Evolutionary conservation across 1,140 invertebrate species (phyloP), one percentile per base, ranked within the genome.

Genomic region (Drosophila pseudoananassae): DNA sequence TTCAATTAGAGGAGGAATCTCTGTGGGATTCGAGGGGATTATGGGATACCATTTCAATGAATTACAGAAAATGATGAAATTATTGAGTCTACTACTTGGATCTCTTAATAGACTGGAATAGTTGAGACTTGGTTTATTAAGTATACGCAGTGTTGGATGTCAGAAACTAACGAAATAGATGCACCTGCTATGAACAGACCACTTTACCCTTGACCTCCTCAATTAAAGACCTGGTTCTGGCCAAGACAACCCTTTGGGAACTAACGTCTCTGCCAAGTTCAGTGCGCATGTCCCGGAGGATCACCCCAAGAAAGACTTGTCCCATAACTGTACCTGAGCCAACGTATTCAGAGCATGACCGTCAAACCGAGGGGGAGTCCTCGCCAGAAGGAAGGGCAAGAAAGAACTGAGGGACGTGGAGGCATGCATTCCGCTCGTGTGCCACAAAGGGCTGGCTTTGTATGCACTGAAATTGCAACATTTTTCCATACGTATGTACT

Each of bases 301-400:
- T 74, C 58, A 52, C 46, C 58, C 45, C 12, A 36, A 12, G 10
- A 36, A 59, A 38, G 68, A 61, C 40, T 12, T 20, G 31, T 14
- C 31, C 47, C 54, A 36, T 69, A 79, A 75, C 69, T 79, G 76
- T 79, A 68, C 40, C 52, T n/a, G 7, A 43, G 36, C 17, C 9
- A 17, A 20, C 33, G 58, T 79, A 71, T 84, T 76, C 45, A 83
- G 79, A 83, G 79, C 79, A 78, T 76, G 68, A 83, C 77, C 38
- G 52, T 47, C 36, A 40, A 55, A 47, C 15, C 36, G 6, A 55
- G 38, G 51, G 58, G 52, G 58, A 54, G 20, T 60, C 40, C 49
- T 54, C 31, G 9, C 20, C 33, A 33, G 10, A 31, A 14, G 60
- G 20, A 52, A 46, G 52, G 20, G 20, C 3, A 20, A 20, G 20